These are phyloP conservation scores for Schizopygopsis malacanthus DNA, from an alignment of 2,797 vertebrate genomes.

Conservation along the genomic window DNA sequence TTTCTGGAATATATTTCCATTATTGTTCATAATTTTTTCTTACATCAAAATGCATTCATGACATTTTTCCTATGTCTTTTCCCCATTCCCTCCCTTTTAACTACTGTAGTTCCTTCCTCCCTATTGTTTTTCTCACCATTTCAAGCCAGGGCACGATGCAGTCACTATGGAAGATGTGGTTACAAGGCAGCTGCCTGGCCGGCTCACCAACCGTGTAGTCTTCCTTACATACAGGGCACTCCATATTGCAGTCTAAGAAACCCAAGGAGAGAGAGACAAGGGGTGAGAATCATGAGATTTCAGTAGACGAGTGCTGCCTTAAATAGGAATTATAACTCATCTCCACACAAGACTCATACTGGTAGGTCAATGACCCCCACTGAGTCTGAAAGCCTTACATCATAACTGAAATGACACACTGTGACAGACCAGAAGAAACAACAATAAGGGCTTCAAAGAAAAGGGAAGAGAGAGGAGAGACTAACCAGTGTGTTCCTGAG, in stretches of 20 bases:
- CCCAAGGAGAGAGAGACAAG: background rate
- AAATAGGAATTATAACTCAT: constrained; percentile 22
- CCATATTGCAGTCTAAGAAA: constrained; percentile 85
- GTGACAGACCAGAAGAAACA: background rate
- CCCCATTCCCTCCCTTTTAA: background rate
- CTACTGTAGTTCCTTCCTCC: background rate
- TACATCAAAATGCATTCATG: background rate
- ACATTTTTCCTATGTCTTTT: constrained; percentile 9
- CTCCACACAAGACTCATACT: background rate
- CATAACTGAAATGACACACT: background rate
- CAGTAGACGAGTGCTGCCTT: background rate
- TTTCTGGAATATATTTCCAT: background rate
- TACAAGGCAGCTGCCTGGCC: constrained; percentile 94
- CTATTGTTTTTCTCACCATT: constrained; percentile 83
- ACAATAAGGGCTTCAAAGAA: constrained; percentile 28
- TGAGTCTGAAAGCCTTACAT: background rate
- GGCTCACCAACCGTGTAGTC: constrained; percentile 90
- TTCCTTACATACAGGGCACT: constrained; percentile 97
- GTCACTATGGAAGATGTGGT: constrained; percentile 96
- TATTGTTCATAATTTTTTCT: background rate
- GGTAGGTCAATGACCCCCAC: background rate
- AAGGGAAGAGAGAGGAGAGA: constrained; percentile 42
- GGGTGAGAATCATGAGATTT: constrained; percentile 14
- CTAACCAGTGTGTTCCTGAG: constrained; percentile 91
- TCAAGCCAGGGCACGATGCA: constrained; percentile 99